Percentiles rank a stretch among this genome's conserved stretches.
These are phyloP conservation scores for Lepus oiostolus DNA, from an alignment of 2,797 vertebrate genomes.

Conservation along the genomic window DNA sequence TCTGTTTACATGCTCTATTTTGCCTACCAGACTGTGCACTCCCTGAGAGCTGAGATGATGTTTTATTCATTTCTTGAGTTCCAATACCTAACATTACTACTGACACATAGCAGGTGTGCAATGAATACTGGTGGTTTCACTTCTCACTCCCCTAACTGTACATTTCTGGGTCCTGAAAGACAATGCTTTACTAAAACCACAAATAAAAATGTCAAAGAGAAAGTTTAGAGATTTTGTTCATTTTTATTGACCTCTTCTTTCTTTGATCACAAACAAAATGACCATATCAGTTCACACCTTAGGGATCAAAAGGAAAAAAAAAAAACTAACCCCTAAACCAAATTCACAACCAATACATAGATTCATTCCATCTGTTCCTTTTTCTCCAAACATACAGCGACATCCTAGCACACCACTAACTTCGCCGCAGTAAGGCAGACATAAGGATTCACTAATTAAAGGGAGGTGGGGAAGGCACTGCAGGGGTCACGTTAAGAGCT, in stretches of 20 bases:
- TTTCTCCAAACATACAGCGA: constrained; percentile 34
- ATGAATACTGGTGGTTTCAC: constrained; percentile 39
- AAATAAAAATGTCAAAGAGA: constrained; percentile 54
- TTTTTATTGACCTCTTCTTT: constrained; percentile 49
- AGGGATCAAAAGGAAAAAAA: background rate
- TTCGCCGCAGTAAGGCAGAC: constrained; percentile 54
- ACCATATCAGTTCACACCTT: constrained; percentile 49
- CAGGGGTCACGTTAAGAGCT: constrained; percentile 51
- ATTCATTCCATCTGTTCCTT: background rate
- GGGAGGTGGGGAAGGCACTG: background rate
- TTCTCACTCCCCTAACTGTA: constrained; percentile 33
- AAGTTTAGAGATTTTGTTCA: constrained; percentile 20
- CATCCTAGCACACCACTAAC: constrained; percentile 32
- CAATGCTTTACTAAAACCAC: constrained; percentile 54
- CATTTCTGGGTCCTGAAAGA: constrained; percentile 7
- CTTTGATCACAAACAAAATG: constrained; percentile 58
- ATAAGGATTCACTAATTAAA: constrained; percentile 63
- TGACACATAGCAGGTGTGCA: constrained; percentile 47
- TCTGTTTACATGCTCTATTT: constrained; percentile 65
- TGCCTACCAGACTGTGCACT: constrained; percentile 14
- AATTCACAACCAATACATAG: constrained; percentile 39
- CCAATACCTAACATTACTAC: constrained; percentile 53
- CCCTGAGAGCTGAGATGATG: constrained; percentile 51
- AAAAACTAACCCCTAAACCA: background rate
- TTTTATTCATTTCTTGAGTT: constrained; percentile 71